Evolutionary conservation across 2,113 vertebrate species (phyloP), one percentile per base, ranked within the genome.

Genomic region (Paedocypris sp.): DNA sequence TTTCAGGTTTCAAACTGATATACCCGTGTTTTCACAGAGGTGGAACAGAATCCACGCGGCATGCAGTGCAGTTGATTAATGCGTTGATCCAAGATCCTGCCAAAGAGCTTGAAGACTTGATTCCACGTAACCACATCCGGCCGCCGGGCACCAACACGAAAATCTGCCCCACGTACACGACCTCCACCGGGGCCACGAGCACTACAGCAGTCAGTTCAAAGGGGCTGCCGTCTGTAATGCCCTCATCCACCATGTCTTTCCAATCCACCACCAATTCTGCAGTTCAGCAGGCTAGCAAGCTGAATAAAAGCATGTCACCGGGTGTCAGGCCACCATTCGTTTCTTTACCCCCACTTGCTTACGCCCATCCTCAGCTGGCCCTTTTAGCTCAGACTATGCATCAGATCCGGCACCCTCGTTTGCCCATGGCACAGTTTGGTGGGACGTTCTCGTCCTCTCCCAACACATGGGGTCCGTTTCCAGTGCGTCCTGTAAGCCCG

Each of bases 71-170:
- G 19, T 86, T 98, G 71, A 98, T 98, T 76, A 98, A 97, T 68
- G 92, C 95, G 64, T 91, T 98, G 66, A 98, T 98, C 82, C 94
- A 98, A 80, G 95, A 98, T 81, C 95, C 95, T 50, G 91, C 94
- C 80, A 98, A 98, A 85, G 95, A 98, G 87, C 85, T 98, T 49
- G 95, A 98, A 81, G 95, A 98, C 72, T 86, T 98, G 71, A 98
- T 98, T 80, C 95, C 95, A 57, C 89, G 94, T 76, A 97, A 94
- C 79, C 95, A 98, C 42, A 98, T 98, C 78, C 86, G 93, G 82
- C 88, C 86, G 50, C 93, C 93, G 26, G 84, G 89, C 67, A 84
- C 88, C 18, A 95, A 87, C 78, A 85, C 78, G 25, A 85, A 90
- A 73, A 79, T 85, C 57, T 68, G 87, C 75, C 75, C 89, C 71